These are phyloP conservation scores for Pammene fasciana DNA, from an alignment of 2,888 invertebrate genomes.

Conservation along the genomic window DNA sequence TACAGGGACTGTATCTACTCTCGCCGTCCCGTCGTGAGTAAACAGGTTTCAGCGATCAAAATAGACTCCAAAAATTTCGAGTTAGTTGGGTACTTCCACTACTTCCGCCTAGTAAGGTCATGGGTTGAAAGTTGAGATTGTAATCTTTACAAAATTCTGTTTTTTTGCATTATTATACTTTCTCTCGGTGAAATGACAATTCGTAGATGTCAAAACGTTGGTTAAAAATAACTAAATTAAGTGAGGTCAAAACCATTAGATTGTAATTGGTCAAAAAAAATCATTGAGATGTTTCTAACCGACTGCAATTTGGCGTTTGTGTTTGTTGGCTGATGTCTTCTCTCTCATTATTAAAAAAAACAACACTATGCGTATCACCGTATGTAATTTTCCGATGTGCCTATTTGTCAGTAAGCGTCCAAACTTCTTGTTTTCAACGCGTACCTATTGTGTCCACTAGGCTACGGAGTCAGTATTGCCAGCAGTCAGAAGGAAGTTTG, in stretches of 20 bases:
- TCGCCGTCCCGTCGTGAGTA: no score
- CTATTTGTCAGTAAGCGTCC: no score
- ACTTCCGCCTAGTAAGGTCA: slow-evolving; percentile 5
- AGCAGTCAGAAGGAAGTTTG: slow-evolving; percentile 9
- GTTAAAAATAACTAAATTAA: no score
- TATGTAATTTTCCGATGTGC: background rate
- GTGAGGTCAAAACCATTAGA: background rate
- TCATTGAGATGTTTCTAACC: no score
- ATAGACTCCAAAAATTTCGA: no score
- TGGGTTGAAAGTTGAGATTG: background rate
- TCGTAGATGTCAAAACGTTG: no score
- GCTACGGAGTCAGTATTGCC: slow-evolving; percentile 15
- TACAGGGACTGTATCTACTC: no score
- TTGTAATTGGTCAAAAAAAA: background rate
- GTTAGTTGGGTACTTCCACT: no score
- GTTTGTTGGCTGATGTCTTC: no score
- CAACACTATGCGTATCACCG: background rate
- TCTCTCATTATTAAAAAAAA: background rate
- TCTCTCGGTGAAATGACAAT: slow-evolving; percentile 4
- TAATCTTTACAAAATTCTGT: slow-evolving; percentile 10
- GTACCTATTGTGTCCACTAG: slow-evolving; percentile 15
- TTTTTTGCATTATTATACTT: background rate
- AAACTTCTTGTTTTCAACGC: background rate
- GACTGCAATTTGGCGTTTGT: no score
- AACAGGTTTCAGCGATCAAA: no score